Evolutionary conservation across 2,888 invertebrate genomes (phyloP), one percentile per base, ranked within the genome.

Genomic region (Oscheius myriophilus): DNA sequence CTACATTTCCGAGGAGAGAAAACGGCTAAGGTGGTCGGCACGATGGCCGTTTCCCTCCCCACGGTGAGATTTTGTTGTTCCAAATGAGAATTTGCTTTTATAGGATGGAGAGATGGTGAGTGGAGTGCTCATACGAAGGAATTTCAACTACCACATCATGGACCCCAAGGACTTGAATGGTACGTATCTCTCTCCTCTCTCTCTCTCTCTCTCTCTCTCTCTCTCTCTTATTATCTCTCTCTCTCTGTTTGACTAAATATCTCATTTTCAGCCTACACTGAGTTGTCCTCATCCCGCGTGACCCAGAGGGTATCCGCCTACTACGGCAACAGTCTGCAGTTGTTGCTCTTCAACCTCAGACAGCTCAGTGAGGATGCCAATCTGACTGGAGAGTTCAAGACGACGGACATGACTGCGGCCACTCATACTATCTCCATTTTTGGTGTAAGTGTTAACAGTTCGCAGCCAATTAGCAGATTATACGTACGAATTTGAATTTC

Each of bases 1-100:
- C 90, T 98, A 67, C 92, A 94, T 84, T 98, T 99, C 89, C 90
- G 95, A 51, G 98, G 97, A 26, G 97, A 98, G 87, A 97, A 96
- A 89, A 96, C 95, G 2, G 97, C 97, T 2, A 98, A 98, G 90
- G 95, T 92, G 57, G 96, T 98, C 92, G 98, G 98, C 0, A 90
- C 91, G 1, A 88, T 98, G 72, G 97, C 97, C 0, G 90, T 93
- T 82, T 91, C 92, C 61, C 91, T 91, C 53, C 94, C 96, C 0
- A 90, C 90, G 54, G 72, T 70, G 51, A 61, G 23, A 18, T 59
- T 45, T 21, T 9, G 11, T 12, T 25, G 39, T 52, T 51, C 9
- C 14, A 16, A 25, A n/a, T 12, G 18, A 18, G 16, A 11, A 21
- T 25, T n/a, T 51, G n/a, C 41, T 21, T 55, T 68, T 69, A n/a